Base-by-base conservation (phyloP, 1,140 invertebrate genomes). In the Melanaphis sacchari region DNA sequence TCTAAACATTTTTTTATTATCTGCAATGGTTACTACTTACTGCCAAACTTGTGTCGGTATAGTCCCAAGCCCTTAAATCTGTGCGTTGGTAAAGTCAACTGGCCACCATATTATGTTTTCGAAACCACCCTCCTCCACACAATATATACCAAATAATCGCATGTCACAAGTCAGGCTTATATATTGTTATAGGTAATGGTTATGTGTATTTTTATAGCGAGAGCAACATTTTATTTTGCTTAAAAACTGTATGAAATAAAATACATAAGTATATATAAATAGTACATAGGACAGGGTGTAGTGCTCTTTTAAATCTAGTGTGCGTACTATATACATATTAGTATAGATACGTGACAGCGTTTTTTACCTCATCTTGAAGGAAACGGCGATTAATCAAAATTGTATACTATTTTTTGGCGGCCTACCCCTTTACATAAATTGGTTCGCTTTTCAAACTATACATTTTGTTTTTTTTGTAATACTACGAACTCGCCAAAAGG, bases 61-160 rank as follows among this genome's bases (percentile, higher is more conserved):
- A 18, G 18, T 18, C 18, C 46, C 3, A 49, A 49, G 46, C 46
- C 46, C 46, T 49, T 49, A 76, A 18, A 18, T 31, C 9, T 6
- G 59, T 52, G 52, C 18, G n/a, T 76, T 6, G 31, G 5, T 76
- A 6, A 0, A 24, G 5, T n/a, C 3, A n/a, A 15, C 15, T 36
- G n/a, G 1, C 31, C n/a, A n/a, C 59, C 59, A 36, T 76, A n/a
- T 18, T n/a, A 21, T 76, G 15, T 76, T 76, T 76, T 76, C 6
- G 4, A 76, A 76, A 76, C 4, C 31, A 0, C 59, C 15, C 31
- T n/a, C 59, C 31, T 59, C 9, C 26, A 0, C 54, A 6, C 3
- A n/a, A n/a, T n/a, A 1, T 49, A 0, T n/a, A n/a, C 4, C 6
- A n/a, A 5, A n/a, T 18, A 24, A n/a, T 76, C 15, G 15, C 0